A percentile compares a stretch with the other conserved stretches of the same genome.
Evolutionary conservation across 2,113 vertebrate genomes (phyloP).

Genomic region (Chaetorhynchus papuensis): DNA sequence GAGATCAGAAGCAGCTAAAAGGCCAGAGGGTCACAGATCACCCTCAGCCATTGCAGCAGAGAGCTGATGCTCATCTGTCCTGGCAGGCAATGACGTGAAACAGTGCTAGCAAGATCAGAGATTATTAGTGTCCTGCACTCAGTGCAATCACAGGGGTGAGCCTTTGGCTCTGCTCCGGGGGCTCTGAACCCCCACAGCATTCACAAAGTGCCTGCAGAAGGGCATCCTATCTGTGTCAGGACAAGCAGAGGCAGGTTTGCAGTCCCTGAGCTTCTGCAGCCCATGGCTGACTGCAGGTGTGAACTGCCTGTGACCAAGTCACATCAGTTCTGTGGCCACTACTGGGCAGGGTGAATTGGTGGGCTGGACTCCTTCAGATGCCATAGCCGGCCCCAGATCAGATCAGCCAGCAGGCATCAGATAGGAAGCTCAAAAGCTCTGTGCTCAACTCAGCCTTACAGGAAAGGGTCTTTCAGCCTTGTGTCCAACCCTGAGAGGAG

Average conservation of each 20-base stretch:
- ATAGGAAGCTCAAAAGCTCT: not conserved
- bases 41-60: not conserved
- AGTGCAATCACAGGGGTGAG: not conserved
- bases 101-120: not conserved
- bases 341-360: rapidly evolving
- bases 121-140: not conserved
- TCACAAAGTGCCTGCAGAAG: not conserved
- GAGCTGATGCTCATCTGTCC: not conserved
- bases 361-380: not conserved
- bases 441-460: rapidly evolving
- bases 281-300: not conserved
- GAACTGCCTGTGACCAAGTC: not conserved
- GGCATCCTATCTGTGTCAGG: not conserved
- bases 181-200: not conserved
- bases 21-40: not conserved
- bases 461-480: not conserved
- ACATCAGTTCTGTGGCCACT: not conserved
- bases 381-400: not conserved
- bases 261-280: not conserved
- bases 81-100: not conserved
- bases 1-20: not conserved
- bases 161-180: not conserved
- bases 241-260: not conserved
- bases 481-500: not conserved
- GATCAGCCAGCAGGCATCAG: not conserved